phyloP scores from a whole-genome alignment of 2,797 vertebrate genomes.

The Prionace glauca region DNA sequence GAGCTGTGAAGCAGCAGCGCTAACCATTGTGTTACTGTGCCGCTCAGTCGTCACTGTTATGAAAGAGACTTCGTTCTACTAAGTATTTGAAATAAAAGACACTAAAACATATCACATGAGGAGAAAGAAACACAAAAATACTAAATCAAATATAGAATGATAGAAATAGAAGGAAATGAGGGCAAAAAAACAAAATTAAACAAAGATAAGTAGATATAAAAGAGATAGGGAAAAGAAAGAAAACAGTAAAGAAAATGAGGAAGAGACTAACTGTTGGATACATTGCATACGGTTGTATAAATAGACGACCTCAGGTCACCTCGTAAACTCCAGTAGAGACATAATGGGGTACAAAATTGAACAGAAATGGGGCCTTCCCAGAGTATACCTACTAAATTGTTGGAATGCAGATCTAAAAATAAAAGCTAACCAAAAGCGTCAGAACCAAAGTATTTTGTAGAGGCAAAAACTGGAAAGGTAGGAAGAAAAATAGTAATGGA shows the following conservation, averaged over 20 bases:
- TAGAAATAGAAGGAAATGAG: neutral
- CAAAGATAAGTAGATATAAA: neutral
- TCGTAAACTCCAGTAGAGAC: neutral
- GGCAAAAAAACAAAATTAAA: neutral
- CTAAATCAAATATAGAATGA: neutral
- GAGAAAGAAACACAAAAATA: neutral
- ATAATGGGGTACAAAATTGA: neutral
- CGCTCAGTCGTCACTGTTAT: neutral
- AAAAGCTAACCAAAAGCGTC: neutral
- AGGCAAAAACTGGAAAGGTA: neutral
- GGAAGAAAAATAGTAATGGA: neutral
- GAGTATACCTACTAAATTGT: neutral
- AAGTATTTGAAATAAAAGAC: neutral
- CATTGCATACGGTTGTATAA: neutral
- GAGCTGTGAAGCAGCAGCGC: too few species aligned
- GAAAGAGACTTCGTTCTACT: neutral
- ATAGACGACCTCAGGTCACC: too few species aligned
- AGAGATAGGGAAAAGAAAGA: neutral
- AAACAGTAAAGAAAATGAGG: neutral
- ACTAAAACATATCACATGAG: neutral
- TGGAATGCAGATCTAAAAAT: neutral
- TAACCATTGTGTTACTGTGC: too few species aligned
- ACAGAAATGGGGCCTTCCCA: neutral
- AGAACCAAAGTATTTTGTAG: neutral
- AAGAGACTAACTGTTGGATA: constrained; percentile 41